phyloP scores from a whole-genome alignment of 2,113 vertebrate genomes.

The Asarcornis scutulata region DNA sequence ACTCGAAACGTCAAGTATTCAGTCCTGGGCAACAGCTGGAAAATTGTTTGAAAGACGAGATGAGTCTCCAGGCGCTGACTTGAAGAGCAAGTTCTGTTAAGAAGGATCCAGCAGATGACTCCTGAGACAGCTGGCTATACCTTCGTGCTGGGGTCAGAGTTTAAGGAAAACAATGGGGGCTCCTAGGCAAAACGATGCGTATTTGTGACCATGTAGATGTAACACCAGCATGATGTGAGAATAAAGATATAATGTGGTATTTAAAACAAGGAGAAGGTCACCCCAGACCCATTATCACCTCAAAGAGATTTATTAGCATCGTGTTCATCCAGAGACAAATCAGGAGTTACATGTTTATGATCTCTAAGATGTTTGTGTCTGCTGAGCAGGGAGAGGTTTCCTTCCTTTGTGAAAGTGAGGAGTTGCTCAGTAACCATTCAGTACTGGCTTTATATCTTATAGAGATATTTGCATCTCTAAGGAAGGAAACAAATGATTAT shows the following conservation, averaged over 20 bases:
- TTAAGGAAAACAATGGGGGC: background rate
- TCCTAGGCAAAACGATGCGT: background rate
- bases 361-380: background rate
- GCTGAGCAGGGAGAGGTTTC: background rate
- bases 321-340: background rate
- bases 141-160: background rate
- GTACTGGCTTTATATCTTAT: background rate
- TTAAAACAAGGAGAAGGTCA: background rate
- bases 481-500: background rate
- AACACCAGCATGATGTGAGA: background rate
- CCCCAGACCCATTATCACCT: background rate
- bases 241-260: background rate
- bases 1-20: background rate
- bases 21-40: background rate
- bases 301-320: background rate
- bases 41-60: background rate
- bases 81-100: background rate
- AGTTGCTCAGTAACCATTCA: background rate
- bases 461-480: background rate
- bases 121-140: background rate
- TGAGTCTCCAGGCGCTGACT: background rate
- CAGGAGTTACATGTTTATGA: background rate
- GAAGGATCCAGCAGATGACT: background rate
- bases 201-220: background rate
- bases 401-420: background rate